Evolutionary conservation across 2,113 vertebrate species (phyloP), one percentile per base, ranked within the genome.

Genomic region (Sinocyclocheilus grahami): DNA sequence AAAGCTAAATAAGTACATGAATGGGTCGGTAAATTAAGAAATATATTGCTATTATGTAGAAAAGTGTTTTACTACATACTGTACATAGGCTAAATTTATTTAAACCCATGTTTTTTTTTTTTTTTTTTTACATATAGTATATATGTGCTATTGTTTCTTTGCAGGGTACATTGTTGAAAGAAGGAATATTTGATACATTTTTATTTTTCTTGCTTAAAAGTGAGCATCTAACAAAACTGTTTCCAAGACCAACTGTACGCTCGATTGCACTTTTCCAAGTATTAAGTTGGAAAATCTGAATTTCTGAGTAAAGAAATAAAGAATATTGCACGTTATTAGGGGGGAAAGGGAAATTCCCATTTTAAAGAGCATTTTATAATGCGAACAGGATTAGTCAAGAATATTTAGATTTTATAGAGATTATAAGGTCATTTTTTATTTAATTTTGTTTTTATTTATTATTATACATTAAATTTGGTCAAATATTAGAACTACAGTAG

Each of bases 1-100:
- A 62, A 79, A n/a, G 58, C 78, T 78, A 87, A 72, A 62, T 58
- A 76, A 51, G 58, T 55, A 63, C 39, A 84, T 72, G 37, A 48
- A 65, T 65, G 27, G 71, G 71, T n/a, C 62, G 37, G 85, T 62
- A 67, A 48, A 62, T 62, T 1, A 63, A 42, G 42, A 74, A 74
- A 74, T 42, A 20, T 74, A 42, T 42, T 80, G 33, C 37, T 39
- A 30, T 24, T n/a, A 16, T 42, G 37, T 42, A 42, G 30, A 5
- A 60, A 78, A 80, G 20, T 3, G 1, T n/a, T 33, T 78, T 58
- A 37, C 51, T 37, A 63, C 30, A 42, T 1, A 20, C 6, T 7
- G 6, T 46, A 46, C 6, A 42, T 42, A 42, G 16, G 22, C 9
- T 72, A 72, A 42, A 72, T 74, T 42, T 12, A 53, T 74, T 72